Conservation (phyloP, 2,797 vertebrate species). For the Dendrocincla fuliginosa region DNA sequence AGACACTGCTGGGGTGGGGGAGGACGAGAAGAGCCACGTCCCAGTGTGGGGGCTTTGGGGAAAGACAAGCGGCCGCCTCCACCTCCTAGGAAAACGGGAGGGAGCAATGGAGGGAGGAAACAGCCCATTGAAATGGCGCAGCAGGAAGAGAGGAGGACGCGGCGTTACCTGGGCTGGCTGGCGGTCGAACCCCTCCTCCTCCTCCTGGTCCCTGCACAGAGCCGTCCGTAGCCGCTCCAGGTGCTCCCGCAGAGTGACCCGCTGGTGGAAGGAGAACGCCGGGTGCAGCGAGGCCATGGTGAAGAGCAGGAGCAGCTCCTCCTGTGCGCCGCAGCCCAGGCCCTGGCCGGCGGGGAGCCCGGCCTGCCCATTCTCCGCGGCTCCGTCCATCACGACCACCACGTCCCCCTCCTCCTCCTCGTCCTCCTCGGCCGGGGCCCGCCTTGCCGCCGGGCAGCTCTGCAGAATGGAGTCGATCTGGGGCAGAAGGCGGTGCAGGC, state of each 20-base stretch:
- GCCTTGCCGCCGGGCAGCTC: constrained; percentile 57
- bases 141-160: not conserved
- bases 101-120: not conserved
- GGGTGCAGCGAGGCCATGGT: constrained; percentile 95
- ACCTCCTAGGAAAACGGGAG: not conserved
- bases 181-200: constrained; percentile 39
- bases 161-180: constrained; percentile 69
- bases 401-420: constrained; percentile 58
- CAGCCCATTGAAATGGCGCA: constrained; percentile 1
- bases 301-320: constrained; percentile 90
- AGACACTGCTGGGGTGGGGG: not conserved
- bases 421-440: constrained; percentile 35
- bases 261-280: constrained; percentile 93
- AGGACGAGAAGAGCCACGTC: not conserved
- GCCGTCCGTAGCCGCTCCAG: constrained; percentile 83
- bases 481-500: constrained; percentile 88
- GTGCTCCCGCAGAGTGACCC: constrained; percentile 85
- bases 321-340: constrained; percentile 76
- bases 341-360: constrained; percentile 28
- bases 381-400: constrained; percentile 64
- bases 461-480: constrained; percentile 83
- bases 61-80: not conserved
- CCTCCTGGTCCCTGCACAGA: constrained; percentile 44
- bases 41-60: not conserved
- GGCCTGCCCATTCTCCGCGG: constrained; percentile 55